These are phyloP conservation scores for Parauchenoglanis punctatus DNA, from an alignment of 2,797 vertebrate species.

Conservation along the genomic window DNA sequence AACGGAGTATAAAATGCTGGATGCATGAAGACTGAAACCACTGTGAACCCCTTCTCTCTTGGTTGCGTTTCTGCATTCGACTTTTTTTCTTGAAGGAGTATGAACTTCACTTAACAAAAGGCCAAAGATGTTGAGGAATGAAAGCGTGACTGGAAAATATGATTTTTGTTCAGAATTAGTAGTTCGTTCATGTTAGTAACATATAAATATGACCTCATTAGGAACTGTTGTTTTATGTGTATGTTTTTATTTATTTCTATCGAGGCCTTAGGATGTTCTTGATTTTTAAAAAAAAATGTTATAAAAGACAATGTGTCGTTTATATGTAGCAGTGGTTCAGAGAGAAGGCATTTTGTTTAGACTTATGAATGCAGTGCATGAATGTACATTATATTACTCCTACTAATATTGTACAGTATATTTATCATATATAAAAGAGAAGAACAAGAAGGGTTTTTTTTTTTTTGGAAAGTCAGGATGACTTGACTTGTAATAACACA, in stretches of 20 bases:
- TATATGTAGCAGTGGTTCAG: constrained; percentile 7
- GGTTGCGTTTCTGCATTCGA: constrained; percentile 18
- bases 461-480: background rate
- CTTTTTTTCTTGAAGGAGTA: background rate
- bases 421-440: background rate
- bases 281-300: background rate
- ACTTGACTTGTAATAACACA: background rate
- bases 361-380: constrained; percentile 1
- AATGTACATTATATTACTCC: constrained; percentile 47
- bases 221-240: background rate
- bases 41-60: constrained; percentile 69
- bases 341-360: constrained; percentile 20
- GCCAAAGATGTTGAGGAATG: constrained; percentile 12
- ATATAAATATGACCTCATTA: constrained; percentile 1
- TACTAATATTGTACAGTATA: constrained; percentile 47
- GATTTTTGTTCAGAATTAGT: constrained; percentile 17
- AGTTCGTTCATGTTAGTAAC: background rate
- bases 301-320: background rate
- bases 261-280: constrained; percentile 47
- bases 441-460: background rate
- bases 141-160: background rate
- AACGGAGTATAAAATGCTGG: constrained; percentile 52
- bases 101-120: constrained; percentile 11
- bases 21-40: constrained; percentile 67
- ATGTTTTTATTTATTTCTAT: constrained; percentile 27